A percentile compares a stretch with the other conserved stretches of the same genome.
Conservation (phyloP, 2,888 invertebrate genomes). For the Limnephilus lunatus region DNA sequence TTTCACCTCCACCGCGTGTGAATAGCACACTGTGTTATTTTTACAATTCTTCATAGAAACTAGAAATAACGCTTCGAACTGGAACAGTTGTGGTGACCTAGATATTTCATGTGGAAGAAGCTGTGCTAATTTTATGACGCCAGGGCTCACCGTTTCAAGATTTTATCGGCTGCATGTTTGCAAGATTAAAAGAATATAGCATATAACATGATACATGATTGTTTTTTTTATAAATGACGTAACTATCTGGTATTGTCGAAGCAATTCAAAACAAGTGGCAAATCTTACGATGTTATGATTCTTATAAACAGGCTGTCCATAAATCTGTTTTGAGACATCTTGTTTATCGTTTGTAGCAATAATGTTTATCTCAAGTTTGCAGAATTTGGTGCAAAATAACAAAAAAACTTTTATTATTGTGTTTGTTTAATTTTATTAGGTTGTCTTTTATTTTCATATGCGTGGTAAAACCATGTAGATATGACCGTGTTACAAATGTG, state of each 20-base stretch:
- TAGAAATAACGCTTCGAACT: not conserved
- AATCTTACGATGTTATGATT: not conserved
- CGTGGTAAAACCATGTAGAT: too few species aligned
- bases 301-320: not conserved
- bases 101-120: not conserved
- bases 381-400: not conserved
- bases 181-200: not conserved
- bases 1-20: too few species aligned
- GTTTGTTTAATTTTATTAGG: not conserved
- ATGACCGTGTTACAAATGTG: too few species aligned
- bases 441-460: too few species aligned
- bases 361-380: not conserved
- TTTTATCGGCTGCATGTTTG: not conserved
- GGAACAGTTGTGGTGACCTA: not conserved
- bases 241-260: not conserved
- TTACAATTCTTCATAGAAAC: too few species aligned
- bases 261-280: not conserved
- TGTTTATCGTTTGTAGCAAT: not conserved
- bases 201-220: not conserved
- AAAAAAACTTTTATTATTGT: not conserved
- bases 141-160: not conserved
- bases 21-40: too few species aligned
- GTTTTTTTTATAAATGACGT: not conserved
- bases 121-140: not conserved
- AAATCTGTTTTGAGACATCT: not conserved